Base-by-base conservation (phyloP, 2,113 vertebrate species). In the Cavia porcellus region DNA sequence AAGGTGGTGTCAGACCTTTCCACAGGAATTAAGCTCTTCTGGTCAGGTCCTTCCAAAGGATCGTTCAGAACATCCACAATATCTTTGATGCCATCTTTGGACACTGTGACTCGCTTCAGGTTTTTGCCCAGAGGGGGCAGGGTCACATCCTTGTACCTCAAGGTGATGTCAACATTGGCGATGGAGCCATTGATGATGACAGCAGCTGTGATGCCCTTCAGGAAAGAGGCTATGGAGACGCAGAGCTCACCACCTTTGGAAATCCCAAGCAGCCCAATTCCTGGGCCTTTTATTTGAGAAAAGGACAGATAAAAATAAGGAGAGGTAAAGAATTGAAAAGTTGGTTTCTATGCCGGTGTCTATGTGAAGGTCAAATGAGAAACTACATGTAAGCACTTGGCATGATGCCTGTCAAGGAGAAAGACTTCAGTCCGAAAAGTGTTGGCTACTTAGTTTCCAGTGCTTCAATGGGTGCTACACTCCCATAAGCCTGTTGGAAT, bases 191-290 rank as follows among this genome's bases (percentile, higher is more conserved):
- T 99, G 96, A 99, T 98, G 4, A 98, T 98, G 87, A 98, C 98
- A 0, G 99, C 98, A 0, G 99, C 99, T 0, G 98, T 95, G 97
- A 99, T 99, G 85, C 98, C 98, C 81, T 99, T 98, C 68, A 99
- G 98, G 92, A 99, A 99, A 2, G 99, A 99, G 3, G 99, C 98
- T 98, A 99, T 99, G 1, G 99, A 98, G 87, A 99, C 0, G 1
- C 99, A 99, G 30, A 99, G 93, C 5, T 99, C 98, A 0, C 98
- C 99, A 1, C 99, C 99, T 95, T 99, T 99, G 0, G 99, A 99
- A 90, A 98, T 98, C 10, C 99, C 99, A 87, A 99, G 96, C 85
- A 99, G 90, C 15, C 99, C 99, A 52, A 99, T 97, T 66, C 99
- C 98, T 0, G 98, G 98, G 74, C 98, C 98, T 95, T 98, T 98